Percentiles rank a stretch among this genome's conserved stretches.
Evolutionary conservation across 2,797 vertebrate genomes (phyloP).

Genomic region (Heteromormyrus szaboi): DNA sequence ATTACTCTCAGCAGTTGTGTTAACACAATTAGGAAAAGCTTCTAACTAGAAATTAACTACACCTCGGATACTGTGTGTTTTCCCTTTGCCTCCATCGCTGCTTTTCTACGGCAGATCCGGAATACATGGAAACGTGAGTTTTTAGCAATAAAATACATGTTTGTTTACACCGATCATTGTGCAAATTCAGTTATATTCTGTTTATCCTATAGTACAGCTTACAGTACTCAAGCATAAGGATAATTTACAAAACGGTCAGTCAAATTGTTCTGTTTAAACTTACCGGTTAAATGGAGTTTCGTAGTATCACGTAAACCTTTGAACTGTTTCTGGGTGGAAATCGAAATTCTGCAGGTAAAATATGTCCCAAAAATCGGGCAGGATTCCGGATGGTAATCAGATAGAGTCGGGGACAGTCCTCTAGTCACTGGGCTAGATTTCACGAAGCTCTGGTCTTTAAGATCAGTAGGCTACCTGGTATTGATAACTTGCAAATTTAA

Average conservation of each 20-base stretch:
- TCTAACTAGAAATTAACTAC: not conserved
- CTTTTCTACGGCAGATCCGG: not conserved
- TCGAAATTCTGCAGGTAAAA: not conserved
- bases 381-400: not conserved
- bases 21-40: not conserved
- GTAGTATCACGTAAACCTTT: conserved; percentile 29
- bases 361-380: not conserved
- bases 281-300: not conserved
- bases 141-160: not conserved
- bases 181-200: not conserved
- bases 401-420: not conserved
- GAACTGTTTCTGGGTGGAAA: not conserved
- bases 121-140: not conserved
- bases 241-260: not conserved
- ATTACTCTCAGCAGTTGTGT: not conserved
- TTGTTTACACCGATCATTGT: not conserved
- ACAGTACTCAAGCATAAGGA: not conserved
- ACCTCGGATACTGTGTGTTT: not conserved
- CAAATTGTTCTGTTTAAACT: not conserved
- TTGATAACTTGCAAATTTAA: not conserved
- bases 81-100: not conserved
- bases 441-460: not conserved
- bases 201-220: not conserved
- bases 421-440: not conserved
- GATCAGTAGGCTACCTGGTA: not conserved